Percentiles rank a stretch among this genome's conserved stretches.
These are phyloP conservation scores for Synanthedon tipuliformis DNA, from an alignment of 2,888 invertebrate species.

Conservation along the genomic window DNA sequence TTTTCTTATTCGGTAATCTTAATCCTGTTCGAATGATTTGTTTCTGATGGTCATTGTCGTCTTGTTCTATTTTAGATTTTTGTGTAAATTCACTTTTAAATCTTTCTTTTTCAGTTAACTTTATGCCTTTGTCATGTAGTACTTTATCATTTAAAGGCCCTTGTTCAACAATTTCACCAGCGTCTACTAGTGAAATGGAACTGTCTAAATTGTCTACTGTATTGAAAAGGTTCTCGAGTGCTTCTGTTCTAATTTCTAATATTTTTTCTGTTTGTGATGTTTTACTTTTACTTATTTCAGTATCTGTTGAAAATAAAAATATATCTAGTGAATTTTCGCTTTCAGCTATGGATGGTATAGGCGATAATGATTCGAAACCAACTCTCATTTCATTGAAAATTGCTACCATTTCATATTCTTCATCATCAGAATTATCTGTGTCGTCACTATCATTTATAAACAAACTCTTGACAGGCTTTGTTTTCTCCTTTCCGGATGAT, in stretches of 20 bases:
- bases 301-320: background rate
- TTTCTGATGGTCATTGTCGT: slow-evolving; percentile 11
- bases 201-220: background rate
- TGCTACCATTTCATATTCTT: slow-evolving; percentile 38
- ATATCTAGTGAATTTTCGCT: slow-evolving; percentile 3
- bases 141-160: background rate
- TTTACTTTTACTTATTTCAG: background rate
- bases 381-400: slow-evolving; percentile 41
- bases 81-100: slow-evolving; percentile 32
- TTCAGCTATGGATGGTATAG: slow-evolving; percentile 37
- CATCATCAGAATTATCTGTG: slow-evolving; percentile 15
- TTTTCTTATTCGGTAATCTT: slow-evolving; percentile 6
- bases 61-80: slow-evolving; percentile 35
- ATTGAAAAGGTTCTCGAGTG: background rate
- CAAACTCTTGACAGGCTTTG: slow-evolving; percentile 9
- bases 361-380: slow-evolving; percentile 27
- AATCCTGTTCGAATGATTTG: slow-evolving; percentile 4
- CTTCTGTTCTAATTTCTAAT: background rate
- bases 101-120: slow-evolving; percentile 34
- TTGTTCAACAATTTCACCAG: background rate
- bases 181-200: background rate
- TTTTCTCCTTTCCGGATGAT: too few relatives aligned
- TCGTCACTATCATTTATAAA: slow-evolving; percentile 30
- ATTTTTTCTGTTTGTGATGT: background rate
- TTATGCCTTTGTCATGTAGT: slow-evolving; percentile 8